These are phyloP conservation scores for Dromaius novaehollandiae DNA, from an alignment of 2,113 vertebrate species.

Conservation along the genomic window DNA sequence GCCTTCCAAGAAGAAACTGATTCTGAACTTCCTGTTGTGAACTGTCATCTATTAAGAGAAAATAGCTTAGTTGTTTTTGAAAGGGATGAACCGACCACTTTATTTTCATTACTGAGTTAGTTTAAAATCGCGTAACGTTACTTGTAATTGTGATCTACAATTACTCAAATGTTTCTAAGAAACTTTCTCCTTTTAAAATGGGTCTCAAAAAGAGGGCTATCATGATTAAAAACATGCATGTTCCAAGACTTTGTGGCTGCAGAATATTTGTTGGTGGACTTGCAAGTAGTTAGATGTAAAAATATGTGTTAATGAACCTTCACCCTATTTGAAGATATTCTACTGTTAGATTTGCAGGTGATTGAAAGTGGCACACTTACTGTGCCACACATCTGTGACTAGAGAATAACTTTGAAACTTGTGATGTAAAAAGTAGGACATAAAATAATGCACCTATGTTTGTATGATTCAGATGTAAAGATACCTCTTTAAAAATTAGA, in stretches of 20 bases:
- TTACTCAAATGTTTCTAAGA: background rate
- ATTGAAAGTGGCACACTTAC: background rate
- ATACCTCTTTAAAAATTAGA: background rate
- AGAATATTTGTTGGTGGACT: background rate
- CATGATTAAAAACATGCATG: background rate
- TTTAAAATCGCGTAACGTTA: background rate
- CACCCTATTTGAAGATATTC: background rate
- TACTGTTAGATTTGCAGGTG: background rate
- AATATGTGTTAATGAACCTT: background rate
- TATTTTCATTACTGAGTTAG: background rate
- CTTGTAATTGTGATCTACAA: background rate
- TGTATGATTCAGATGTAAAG: background rate
- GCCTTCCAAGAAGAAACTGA: background rate
- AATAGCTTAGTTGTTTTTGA: background rate
- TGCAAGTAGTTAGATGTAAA: background rate
- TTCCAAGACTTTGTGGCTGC: background rate
- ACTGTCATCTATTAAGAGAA: background rate
- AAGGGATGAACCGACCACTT: background rate
- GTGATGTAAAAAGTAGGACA: background rate
- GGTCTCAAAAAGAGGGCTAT: background rate
- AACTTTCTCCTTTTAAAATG: background rate
- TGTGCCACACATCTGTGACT: background rate
- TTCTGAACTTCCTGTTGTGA: background rate
- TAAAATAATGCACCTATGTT: background rate
- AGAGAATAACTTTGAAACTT: background rate